Base-by-base conservation (phyloP, 1,140 invertebrate genomes). In the Zaprionus lachaisei region DNA sequence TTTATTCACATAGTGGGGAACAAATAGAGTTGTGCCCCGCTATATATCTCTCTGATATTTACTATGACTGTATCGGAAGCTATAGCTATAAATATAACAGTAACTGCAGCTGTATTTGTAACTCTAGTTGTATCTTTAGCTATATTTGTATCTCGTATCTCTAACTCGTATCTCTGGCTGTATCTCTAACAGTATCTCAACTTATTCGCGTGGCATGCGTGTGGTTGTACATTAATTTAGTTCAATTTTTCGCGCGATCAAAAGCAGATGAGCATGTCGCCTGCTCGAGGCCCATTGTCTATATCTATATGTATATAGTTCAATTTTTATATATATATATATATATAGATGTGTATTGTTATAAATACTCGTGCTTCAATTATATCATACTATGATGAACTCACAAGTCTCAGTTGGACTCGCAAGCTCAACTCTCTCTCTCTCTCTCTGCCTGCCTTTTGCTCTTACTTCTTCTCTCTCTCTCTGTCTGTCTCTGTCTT, bases 191-290 rank as follows among this genome's bases (percentile, higher is more conserved):
- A 54, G 55, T 47, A 65, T 17, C 20, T 66, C 22, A 49, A 68
- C 24, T 22, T 55, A 68, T 72, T 49, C 73, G 34, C 72, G 58
- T 77, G 84, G 78, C 80, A 83, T 87, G 84, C 85, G 85, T 89
- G 84, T 83, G 70, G 74, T 72, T 76, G 49, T 80, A 85, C 85
- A 89, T 90, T 84, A 90, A 89, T 89, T 89, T 85, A 81, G 85
- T 90, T 90, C 74, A 89, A 89, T 89, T 84, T 89, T 84, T 90
- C 85, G 85, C 85, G 84, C 84, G 85, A 90, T 90, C 85, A 85
- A 75, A 90, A 85, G 72, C 83, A 86, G 83, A 85, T 85, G 82
- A 85, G 82, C 82, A 85, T 85, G 83, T 86, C 85, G 78, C 51
- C 75, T 44, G 64, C 15, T 67, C 63, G 38, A 5, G 61, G n/a